Conservation (phyloP, 2,888 invertebrate genomes). For the Dryomyza anilis region DNA sequence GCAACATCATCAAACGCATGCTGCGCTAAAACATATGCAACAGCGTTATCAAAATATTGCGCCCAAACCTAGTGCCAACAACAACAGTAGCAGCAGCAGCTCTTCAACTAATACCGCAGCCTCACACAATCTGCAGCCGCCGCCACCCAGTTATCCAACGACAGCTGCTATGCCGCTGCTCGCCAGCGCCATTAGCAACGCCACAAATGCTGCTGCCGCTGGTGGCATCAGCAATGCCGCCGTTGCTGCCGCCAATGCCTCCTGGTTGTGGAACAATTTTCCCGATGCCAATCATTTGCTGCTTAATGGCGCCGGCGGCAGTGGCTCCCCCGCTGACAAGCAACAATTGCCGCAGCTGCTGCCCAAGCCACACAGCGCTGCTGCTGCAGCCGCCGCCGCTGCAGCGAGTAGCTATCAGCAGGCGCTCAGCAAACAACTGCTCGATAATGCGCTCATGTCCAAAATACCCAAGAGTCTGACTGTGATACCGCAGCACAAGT, state of each 20-base stretch:
- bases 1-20: neutral
- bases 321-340: neutral
- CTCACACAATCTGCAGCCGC: conserved; percentile 14
- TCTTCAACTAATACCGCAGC: conserved; percentile 26
- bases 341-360: conserved; percentile 38
- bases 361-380: conserved; percentile 29
- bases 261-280: conserved; percentile 56
- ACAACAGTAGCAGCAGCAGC: neutral
- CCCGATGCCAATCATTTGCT: conserved; percentile 54
- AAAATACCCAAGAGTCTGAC: conserved; percentile 82
- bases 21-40: conserved; percentile 13
- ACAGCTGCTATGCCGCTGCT: conserved; percentile 43
- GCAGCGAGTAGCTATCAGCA: conserved; percentile 40
- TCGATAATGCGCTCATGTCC: conserved; percentile 66
- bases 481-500: conserved; percentile 72
- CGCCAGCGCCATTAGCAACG: conserved; percentile 41
- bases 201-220: conserved; percentile 29
- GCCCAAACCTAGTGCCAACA: conserved; percentile 29
- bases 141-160: no score
- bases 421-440: conserved; percentile 44
- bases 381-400: conserved; percentile 53
- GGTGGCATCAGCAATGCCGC: conserved; percentile 30
- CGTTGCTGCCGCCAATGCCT: conserved; percentile 33
- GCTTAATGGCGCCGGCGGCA: conserved; percentile 45
- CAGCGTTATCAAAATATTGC: conserved; percentile 38